A percentile compares a stretch with the other conserved stretches of the same genome.
Conservation (phyloP, 2,797 vertebrate species). For the Psittacula derbiana region DNA sequence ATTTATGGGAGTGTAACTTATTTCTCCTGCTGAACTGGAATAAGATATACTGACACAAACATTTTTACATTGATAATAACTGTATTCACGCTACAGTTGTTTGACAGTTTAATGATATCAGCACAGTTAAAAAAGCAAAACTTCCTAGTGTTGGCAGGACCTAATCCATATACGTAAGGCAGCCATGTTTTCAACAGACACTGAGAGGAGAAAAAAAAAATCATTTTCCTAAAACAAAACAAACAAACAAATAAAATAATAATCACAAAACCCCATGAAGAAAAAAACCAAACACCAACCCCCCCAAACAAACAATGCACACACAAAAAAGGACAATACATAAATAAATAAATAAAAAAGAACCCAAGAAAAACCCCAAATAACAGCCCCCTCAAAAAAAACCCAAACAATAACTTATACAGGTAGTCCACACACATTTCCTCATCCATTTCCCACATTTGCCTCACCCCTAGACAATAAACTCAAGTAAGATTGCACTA, state of each 20-base stretch:
- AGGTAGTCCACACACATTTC: background rate
- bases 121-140: background rate
- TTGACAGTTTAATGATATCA: background rate
- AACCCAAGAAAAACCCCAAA: background rate
- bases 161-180: background rate
- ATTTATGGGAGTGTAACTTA: background rate
- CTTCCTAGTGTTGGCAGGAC: background rate
- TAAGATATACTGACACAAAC: background rate
- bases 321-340: background rate
- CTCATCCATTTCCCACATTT: background rate
- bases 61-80: background rate
- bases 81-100: background rate
- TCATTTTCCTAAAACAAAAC: background rate
- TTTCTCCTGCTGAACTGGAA: background rate
- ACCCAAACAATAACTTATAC: background rate
- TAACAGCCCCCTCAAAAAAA: background rate
- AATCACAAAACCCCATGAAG: background rate
- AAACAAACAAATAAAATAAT: background rate
- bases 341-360: no score
- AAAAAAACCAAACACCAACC: no score
- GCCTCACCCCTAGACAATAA: background rate
- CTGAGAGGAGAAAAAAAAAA: accelerated
- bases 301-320: background rate
- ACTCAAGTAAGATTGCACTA: background rate
- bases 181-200: background rate